Percentiles rank a stretch among this genome's conserved stretches.
Conservation (phyloP, 1,140 invertebrate species). For the Plectrocnemia conspersa region DNA sequence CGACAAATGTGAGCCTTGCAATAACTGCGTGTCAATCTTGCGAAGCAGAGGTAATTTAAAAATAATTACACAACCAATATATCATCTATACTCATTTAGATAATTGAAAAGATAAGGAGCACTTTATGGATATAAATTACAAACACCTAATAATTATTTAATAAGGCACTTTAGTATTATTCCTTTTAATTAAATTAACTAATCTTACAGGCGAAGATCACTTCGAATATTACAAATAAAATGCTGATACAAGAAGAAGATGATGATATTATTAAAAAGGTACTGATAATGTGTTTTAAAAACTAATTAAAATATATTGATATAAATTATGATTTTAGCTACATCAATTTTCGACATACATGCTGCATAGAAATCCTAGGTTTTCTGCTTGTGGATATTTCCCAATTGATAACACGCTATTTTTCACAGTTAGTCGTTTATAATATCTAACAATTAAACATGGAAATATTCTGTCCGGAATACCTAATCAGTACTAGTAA, state of each 20-base stretch:
- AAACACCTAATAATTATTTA: too few relatives aligned
- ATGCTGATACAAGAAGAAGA: conserved; percentile 15
- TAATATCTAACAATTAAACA: too few relatives aligned
- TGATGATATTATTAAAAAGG: conserved; percentile 10
- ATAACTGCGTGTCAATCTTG: conserved; percentile 1
- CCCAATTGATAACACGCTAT: conserved; percentile 12
- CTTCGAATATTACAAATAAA: conserved; percentile 14
- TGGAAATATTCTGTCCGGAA: too few relatives aligned
- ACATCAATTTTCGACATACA: conserved; percentile 19
- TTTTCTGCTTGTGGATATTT: conserved; percentile 18
- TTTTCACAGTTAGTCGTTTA: conserved; percentile 15
- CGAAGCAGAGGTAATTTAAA: conserved; percentile 11
- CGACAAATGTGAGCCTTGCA: background rate
- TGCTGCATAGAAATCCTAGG: conserved; percentile 12
- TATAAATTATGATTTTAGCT: conserved; percentile 10
- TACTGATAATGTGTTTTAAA: too few relatives aligned
- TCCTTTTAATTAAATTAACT: too few relatives aligned
- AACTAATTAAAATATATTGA: conserved; percentile 6
- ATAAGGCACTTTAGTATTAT: too few relatives aligned
- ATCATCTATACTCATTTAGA: too few relatives aligned
- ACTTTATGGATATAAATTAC: too few relatives aligned
- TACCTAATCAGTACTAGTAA: too few relatives aligned
- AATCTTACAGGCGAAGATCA: conserved; percentile 13
- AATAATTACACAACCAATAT: too few relatives aligned
- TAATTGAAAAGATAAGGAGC: too few relatives aligned